Evolutionary conservation across 2,888 invertebrate genomes (phyloP).

Genomic region (Cancer borealis): DNA sequence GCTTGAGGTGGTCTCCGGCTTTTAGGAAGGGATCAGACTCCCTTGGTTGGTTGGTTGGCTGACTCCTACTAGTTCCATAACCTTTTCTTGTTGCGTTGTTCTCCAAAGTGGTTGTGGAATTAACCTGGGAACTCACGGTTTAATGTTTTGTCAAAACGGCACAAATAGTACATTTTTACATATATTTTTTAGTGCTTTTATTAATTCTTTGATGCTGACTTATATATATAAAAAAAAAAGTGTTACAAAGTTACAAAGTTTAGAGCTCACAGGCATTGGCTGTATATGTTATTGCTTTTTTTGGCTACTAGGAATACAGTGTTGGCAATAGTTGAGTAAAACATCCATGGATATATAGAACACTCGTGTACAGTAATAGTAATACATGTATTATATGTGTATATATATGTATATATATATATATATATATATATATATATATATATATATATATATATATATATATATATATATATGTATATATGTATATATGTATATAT

Average conservation of each 20-base stretch:
- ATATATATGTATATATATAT: slow-evolving; percentile 16
- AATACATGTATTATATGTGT: not conserved
- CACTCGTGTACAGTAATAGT: not conserved
- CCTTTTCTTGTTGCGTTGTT: not conserved
- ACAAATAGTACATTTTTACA: not conserved
- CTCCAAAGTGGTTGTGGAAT: slow-evolving; percentile 57
- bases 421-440: slow-evolving; percentile 33
- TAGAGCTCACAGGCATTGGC: slow-evolving; percentile 43
- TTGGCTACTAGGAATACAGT: not conserved
- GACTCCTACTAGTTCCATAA: slow-evolving; percentile 22
- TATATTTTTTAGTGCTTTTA: slow-evolving; percentile 41
- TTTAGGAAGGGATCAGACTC: slow-evolving; percentile 39
- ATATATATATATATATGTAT: not conserved
- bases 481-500: not conserved
- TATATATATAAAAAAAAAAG: not conserved
- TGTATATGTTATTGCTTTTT: slow-evolving; percentile 64
- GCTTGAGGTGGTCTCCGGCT: slow-evolving; percentile 51
- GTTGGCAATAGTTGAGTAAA: not conserved
- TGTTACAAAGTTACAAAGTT: not conserved
- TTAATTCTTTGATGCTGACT: slow-evolving; percentile 32
- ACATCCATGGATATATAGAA: not conserved
- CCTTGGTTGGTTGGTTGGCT: slow-evolving; percentile 21
- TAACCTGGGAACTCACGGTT: slow-evolving; percentile 59
- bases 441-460: slow-evolving; percentile 26
- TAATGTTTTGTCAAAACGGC: slow-evolving; percentile 27